phyloP scores from a whole-genome alignment of 2,888 invertebrate species.

The Caenorhabditis wallacei region DNA sequence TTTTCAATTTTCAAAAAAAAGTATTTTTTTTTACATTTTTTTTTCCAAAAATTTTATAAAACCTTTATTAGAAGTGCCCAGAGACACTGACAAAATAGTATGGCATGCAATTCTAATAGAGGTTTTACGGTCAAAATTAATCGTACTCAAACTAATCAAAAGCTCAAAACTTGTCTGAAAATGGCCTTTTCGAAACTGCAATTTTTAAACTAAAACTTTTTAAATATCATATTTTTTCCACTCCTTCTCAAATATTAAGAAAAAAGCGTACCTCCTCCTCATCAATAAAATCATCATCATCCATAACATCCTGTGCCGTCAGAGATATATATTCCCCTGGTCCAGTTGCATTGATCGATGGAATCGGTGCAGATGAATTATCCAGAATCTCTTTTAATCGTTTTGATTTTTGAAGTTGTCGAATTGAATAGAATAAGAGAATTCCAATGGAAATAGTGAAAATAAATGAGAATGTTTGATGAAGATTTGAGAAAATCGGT shows the following conservation, averaged over 20 bases:
- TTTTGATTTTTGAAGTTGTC: conserved; percentile 51
- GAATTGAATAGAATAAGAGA: conserved; percentile 20
- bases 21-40: no score
- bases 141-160: no score
- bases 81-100: no score
- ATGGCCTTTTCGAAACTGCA: no score
- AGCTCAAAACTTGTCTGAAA: no score
- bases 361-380: conserved; percentile 60
- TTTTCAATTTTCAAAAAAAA: no score
- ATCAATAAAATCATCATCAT: conserved; percentile 64
- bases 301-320: conserved; percentile 58
- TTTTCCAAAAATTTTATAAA: no score
- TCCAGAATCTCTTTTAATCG: conserved; percentile 70
- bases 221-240: no score
- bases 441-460: conserved; percentile 34
- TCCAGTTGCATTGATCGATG: conserved; percentile 5
- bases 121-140: no score
- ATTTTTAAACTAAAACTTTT: background rate
- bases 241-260: no score
- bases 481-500: conserved; percentile 14
- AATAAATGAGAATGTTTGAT: conserved; percentile 8
- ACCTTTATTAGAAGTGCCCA: no score
- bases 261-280: conserved; percentile 34
- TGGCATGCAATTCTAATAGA: no score
- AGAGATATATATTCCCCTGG: conserved; percentile 66